These are phyloP conservation scores for Zaprionus ghesquierei DNA, from an alignment of 1,140 invertebrate genomes.

Conservation along the genomic window DNA sequence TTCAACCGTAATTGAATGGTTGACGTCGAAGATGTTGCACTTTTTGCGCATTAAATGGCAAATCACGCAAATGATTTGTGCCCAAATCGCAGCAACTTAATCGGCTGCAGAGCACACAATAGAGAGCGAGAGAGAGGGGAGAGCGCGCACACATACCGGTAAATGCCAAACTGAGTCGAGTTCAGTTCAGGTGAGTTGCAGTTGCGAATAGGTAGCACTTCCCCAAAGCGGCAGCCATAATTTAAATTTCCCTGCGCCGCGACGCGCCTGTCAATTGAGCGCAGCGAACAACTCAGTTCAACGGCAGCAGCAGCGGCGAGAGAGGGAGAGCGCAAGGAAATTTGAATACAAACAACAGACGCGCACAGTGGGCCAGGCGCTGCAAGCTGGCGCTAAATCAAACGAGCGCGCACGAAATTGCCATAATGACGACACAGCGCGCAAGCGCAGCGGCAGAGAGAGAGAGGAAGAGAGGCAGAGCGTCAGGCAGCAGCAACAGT, in stretches of 20 bases:
- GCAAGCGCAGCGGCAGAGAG: background rate
- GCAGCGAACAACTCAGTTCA: conserved; percentile 67
- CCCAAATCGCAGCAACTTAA: conserved; percentile 47
- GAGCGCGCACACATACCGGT: background rate
- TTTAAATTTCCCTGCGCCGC: conserved; percentile 65
- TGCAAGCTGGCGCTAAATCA: conserved; percentile 69
- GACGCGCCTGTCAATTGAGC: conserved; percentile 55
- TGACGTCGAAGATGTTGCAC: background rate
- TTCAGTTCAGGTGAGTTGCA: conserved; percentile 8
- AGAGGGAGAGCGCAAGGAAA: conserved; percentile 22
- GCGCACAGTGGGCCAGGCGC: background rate
- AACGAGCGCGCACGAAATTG: conserved; percentile 72
- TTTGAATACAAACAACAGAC: conserved; percentile 65
- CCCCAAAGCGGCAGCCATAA: conserved; percentile 47
- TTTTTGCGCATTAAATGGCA: conserved; percentile 26
- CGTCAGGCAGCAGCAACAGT: background rate
- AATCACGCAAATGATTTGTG: conserved; percentile 30
- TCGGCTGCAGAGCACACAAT: conserved; percentile 15
- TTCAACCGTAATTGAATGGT: background rate
- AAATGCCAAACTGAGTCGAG: conserved; percentile 21
- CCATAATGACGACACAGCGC: conserved; percentile 65
- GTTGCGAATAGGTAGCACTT: conserved; percentile 33
- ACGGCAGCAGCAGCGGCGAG: conserved; percentile 46
- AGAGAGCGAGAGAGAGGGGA: background rate
- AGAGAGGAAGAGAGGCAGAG: background rate